Percentiles rank a stretch among this genome's conserved stretches.
Conservation (phyloP, 2,113 vertebrate genomes). For the Miniopterus natalensis region DNA sequence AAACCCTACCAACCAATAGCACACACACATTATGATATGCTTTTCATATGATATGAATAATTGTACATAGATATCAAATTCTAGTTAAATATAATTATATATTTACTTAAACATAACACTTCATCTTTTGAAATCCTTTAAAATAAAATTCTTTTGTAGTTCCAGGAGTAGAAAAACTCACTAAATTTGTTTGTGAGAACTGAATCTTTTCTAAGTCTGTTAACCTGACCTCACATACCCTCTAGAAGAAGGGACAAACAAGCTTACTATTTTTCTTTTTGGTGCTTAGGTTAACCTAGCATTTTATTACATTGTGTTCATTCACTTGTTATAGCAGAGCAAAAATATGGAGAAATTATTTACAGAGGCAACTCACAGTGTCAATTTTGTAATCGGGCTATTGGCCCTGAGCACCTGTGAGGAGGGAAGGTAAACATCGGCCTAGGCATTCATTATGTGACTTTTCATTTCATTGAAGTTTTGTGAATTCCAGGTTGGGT, state of each 20-base stretch:
- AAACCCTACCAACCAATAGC: neutral
- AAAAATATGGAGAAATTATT: neutral
- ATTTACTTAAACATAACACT: neutral
- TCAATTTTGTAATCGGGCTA: neutral
- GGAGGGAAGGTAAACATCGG: neutral
- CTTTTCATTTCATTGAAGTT: neutral
- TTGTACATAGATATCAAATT: neutral
- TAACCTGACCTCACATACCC: neutral
- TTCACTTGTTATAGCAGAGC: neutral
- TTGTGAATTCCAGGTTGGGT: neutral
- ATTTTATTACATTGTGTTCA: conserved; percentile 6
- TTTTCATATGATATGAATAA: neutral
- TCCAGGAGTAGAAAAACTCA: neutral
- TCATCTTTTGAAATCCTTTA: conserved; percentile 31
- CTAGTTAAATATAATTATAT: neutral
- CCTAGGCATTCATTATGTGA: neutral
- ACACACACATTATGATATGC: neutral
- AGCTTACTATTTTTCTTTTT: neutral
- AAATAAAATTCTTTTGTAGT: neutral
- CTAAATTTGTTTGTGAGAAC: neutral
- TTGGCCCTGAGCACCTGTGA: neutral
- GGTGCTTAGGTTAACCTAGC: neutral
- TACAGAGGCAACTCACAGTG: neutral
- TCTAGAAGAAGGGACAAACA: neutral
- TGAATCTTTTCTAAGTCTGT: neutral